Evolutionary conservation across 2,113 vertebrate species (phyloP).

Genomic region (Pongo pygmaeus): DNA sequence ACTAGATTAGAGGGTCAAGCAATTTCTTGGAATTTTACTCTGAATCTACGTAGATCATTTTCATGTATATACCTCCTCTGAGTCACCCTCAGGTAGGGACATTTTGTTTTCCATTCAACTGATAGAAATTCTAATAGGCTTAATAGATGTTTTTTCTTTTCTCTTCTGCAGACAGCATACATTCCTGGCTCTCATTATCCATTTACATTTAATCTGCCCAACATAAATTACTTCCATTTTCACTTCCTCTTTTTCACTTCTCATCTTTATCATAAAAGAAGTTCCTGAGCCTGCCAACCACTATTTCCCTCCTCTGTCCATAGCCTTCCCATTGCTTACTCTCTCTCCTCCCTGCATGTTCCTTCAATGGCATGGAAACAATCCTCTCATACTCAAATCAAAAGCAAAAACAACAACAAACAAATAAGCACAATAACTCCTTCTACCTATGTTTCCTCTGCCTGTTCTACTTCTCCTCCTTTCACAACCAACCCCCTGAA

Average conservation of each 20-base stretch:
- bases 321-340: too few species aligned
- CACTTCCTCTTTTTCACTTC: background rate
- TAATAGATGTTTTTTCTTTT: background rate
- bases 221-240: background rate
- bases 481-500: background rate
- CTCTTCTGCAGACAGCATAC: background rate
- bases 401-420: background rate
- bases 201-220: background rate
- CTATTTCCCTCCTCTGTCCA: background rate
- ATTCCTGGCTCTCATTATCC: background rate
- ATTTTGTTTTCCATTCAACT: background rate
- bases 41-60: background rate
- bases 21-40: conserved; percentile 5
- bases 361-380: background rate
- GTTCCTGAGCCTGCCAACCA: background rate
- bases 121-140: background rate
- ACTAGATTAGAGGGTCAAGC: background rate
- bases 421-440: background rate
- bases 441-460: background rate
- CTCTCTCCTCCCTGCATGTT: background rate
- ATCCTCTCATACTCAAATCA: background rate
- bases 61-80: background rate
- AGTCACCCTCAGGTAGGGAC: background rate
- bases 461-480: background rate
- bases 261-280: background rate